phyloP scores from a whole-genome alignment of 2,797 vertebrate genomes.

The Peromyscus nudipes region DNA sequence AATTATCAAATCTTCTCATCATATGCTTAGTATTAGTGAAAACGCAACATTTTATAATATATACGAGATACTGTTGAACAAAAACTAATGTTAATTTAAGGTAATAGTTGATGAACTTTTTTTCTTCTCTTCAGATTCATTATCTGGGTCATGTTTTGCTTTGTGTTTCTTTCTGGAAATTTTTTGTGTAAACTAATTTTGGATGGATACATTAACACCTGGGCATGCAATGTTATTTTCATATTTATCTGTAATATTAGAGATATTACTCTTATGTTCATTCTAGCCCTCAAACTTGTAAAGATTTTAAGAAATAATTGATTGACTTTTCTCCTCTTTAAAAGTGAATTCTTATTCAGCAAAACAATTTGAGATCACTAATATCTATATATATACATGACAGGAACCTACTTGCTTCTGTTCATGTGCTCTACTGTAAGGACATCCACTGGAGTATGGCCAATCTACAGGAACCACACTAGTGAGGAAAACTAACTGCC shows the following conservation, averaged over 20 bases:
- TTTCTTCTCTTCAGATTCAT: neutral
- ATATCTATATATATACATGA: neutral
- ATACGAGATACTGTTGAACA: neutral
- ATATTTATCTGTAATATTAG: neutral
- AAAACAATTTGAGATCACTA: neutral
- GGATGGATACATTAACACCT: neutral
- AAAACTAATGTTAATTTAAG: conserved; percentile 18
- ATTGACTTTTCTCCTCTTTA: neutral
- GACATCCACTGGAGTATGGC: neutral
- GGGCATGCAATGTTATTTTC: neutral
- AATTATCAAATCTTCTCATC: neutral
- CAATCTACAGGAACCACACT: neutral
- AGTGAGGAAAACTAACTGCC: neutral
- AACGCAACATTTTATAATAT: neutral
- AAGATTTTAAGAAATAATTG: neutral
- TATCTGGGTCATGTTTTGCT: neutral
- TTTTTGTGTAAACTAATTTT: neutral
- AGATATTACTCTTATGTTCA: neutral
- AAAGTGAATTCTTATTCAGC: neutral
- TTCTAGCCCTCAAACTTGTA: neutral
- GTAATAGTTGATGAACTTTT: neutral
- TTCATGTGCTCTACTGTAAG: neutral
- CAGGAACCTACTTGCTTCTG: neutral
- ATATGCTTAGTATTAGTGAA: neutral
- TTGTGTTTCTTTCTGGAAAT: neutral